Conservation (phyloP, 2,797 vertebrate genomes). For the Gadopsis bispinosus region DNA sequence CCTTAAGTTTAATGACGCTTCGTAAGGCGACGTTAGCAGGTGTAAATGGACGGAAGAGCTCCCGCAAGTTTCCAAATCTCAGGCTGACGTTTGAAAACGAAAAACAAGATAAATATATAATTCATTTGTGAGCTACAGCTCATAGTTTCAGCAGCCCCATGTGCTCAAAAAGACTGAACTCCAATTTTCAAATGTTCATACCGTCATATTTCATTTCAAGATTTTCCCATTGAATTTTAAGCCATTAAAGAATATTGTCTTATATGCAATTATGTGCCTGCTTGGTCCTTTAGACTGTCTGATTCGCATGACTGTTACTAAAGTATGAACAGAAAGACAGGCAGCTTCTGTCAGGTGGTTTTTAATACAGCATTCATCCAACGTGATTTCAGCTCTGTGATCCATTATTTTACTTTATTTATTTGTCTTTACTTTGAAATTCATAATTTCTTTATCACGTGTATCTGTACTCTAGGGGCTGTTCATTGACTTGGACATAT, state of each 20-base stretch:
- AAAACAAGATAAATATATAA: neutral
- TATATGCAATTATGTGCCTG: neutral
- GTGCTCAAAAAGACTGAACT: neutral
- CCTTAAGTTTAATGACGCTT: slow-evolving; percentile 49
- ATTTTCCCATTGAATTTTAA: neutral
- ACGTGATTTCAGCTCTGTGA: neutral
- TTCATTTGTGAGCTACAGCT: neutral
- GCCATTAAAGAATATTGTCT: neutral
- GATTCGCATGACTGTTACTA: neutral
- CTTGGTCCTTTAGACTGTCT: neutral
- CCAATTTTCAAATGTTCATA: neutral
- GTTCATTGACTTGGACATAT: neutral
- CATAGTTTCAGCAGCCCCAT: neutral
- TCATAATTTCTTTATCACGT: neutral
- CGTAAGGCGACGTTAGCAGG: slow-evolving; percentile 44
- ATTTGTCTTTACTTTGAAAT: neutral
- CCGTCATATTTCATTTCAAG: neutral
- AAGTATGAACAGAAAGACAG: neutral
- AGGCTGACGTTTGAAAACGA: slow-evolving; percentile 22
- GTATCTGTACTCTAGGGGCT: neutral
- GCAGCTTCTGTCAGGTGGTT: neutral
- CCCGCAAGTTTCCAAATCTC: slow-evolving; percentile 33
- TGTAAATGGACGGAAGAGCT: neutral
- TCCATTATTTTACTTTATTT: neutral
- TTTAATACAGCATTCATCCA: neutral